These are phyloP conservation scores for Macroglossus sobrinus DNA, from an alignment of 2,113 vertebrate genomes.

Conservation along the genomic window DNA sequence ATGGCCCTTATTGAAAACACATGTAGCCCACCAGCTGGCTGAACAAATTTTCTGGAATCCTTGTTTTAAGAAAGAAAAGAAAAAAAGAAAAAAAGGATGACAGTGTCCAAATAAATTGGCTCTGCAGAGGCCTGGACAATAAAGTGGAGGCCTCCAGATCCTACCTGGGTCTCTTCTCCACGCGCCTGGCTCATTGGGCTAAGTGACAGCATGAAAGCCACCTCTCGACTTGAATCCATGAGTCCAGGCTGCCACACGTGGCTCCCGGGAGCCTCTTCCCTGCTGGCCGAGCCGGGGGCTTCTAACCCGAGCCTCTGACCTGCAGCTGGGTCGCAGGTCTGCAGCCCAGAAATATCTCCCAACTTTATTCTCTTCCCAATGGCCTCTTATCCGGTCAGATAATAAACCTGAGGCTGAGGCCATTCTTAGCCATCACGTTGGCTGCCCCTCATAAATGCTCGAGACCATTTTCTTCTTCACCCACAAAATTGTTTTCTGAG, in stretches of 20 bases:
- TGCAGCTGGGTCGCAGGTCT: fast-evolving
- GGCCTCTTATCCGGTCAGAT: neutral
- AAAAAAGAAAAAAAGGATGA: neutral
- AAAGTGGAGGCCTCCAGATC: neutral
- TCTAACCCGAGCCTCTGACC: neutral
- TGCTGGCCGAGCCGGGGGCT: no score
- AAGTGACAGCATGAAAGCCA: neutral
- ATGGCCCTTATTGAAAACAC: neutral
- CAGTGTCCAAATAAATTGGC: no score
- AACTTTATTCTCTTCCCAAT: neutral
- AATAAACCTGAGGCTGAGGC: no score
- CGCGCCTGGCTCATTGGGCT: fast-evolving
- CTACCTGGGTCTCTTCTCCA: neutral
- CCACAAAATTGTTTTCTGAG: no score
- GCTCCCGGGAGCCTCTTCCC: neutral
- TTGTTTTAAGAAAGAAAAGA: neutral
- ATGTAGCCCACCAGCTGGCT: fast-evolving
- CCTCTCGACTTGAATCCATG: neutral
- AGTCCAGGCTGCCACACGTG: fast-evolving
- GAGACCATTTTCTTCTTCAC: neutral
- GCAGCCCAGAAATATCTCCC: neutral
- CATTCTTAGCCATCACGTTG: no score
- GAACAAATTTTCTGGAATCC: neutral
- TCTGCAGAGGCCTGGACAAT: neutral
- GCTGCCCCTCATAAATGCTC: neutral